Conservation (phyloP, 2,113 vertebrate genomes). For the Mesoclemmys tuberculata region DNA sequence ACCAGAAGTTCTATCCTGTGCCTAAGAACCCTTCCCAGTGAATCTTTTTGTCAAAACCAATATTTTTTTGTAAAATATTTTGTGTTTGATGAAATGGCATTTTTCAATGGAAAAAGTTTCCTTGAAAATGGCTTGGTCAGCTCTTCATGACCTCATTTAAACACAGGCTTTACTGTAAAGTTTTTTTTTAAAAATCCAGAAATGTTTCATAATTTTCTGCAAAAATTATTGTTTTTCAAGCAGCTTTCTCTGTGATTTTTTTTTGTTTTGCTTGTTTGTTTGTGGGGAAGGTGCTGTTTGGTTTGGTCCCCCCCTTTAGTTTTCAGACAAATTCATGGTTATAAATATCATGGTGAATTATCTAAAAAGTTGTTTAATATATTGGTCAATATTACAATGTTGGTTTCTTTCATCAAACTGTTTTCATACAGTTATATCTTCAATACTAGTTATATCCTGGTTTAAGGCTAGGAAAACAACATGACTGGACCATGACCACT, state of each 20-base stretch:
- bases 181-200: background rate
- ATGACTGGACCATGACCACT: background rate
- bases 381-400: background rate
- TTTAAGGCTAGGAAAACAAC: background rate
- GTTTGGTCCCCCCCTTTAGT: background rate
- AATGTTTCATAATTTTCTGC: background rate
- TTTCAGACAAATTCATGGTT: background rate
- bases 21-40: background rate
- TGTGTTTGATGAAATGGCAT: background rate
- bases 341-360: background rate
- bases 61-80: background rate
- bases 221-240: background rate
- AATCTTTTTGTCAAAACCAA: background rate
- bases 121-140: background rate
- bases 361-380: too few species aligned
- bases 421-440: background rate
- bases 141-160: background rate
- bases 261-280: background rate
- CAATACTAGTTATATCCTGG: background rate
- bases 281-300: background rate
- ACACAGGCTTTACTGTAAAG: background rate
- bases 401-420: rapidly evolving
- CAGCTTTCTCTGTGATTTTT: background rate
- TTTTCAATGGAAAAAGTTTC: background rate
- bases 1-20: background rate